These are phyloP conservation scores for Chirona hameri DNA, from an alignment of 2,888 invertebrate species.

Conservation along the genomic window DNA sequence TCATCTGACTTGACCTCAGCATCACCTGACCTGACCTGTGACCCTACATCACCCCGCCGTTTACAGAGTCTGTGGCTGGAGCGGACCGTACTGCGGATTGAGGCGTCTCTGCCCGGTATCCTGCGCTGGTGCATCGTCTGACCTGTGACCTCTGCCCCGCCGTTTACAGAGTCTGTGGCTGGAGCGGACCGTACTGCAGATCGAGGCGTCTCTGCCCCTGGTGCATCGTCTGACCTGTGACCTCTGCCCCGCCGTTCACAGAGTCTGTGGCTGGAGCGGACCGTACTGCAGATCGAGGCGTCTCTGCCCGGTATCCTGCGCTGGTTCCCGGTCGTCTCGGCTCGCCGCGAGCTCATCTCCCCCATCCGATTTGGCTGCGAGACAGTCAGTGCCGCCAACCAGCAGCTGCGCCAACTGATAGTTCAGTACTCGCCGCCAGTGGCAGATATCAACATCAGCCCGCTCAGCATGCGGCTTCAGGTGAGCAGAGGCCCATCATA, in stretches of 20 bases:
- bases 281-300: slow-evolving; percentile 74
- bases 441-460: slow-evolving; percentile 70
- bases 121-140: slow-evolving; percentile 59
- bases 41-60: no score
- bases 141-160: no score
- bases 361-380: slow-evolving; percentile 90
- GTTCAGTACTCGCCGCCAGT: slow-evolving; percentile 70
- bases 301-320: slow-evolving; percentile 85
- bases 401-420: slow-evolving; percentile 75
- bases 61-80: no score
- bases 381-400: slow-evolving; percentile 85
- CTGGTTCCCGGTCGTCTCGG: slow-evolving; percentile 85
- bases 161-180: no score
- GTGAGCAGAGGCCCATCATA: slow-evolving; percentile 38
- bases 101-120: slow-evolving; percentile 58
- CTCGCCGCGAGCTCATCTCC: slow-evolving; percentile 69
- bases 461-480: slow-evolving; percentile 85
- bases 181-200: no score
- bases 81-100: no score
- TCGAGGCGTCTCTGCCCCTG: no score
- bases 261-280: slow-evolving; percentile 92
- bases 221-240: no score
- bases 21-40: no score
- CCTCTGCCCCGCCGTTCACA: slow-evolving; percentile 45
- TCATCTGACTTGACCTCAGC: no score